Evolutionary conservation across 2,797 vertebrate genomes (phyloP), one percentile per base, ranked within the genome.

Genomic region (Pseudopleuronectes americanus): DNA sequence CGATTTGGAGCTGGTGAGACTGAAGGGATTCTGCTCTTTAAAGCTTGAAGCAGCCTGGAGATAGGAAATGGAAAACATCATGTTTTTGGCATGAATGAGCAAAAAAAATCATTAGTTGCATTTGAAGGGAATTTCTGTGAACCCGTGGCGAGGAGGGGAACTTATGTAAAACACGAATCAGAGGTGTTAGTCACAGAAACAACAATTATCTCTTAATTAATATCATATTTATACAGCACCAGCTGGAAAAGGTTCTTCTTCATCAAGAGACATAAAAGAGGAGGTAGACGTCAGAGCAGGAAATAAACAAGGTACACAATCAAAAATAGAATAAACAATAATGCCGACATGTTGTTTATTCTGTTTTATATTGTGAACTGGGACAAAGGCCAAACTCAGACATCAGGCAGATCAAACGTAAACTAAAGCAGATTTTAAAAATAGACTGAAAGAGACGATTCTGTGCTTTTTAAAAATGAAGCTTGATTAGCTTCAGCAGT

Each of bases 51-150:
- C 12, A 68, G 81, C 51, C 22, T 3, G 22, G 53, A 57, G 79
- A 79, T 43, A 48, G 47, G 61, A 79, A 79, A 83, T 75, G 66
- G 57, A 79, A 87, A 87, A 56, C 52, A 69, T 41, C 67, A 70
- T 58, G 58, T 65, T 57, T 84, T 73, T 75, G 72, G 72, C 61
- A 74, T 51, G 36, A 83, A 69, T 58, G 73, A 57, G 62, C 49
- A 84, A 77, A 81, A 52, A 83, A 77, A 80, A 41, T 74, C 74
- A 77, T 76, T 72, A 68, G 68, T 54, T 55, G 71, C 52, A 68
- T 86, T 78, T 65, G 61, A 79, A 84, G 64, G 68, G 62, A 67
- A 71, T 75, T 76, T 83, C 54, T 67, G 26, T 49, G n/a, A 86
- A 65, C 71, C 69, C 12, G 13, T 36, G 62, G 33, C 16, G 1